Conservation (phyloP, 2,113 vertebrate species). For the Salvelinus fontinalis region DNA sequence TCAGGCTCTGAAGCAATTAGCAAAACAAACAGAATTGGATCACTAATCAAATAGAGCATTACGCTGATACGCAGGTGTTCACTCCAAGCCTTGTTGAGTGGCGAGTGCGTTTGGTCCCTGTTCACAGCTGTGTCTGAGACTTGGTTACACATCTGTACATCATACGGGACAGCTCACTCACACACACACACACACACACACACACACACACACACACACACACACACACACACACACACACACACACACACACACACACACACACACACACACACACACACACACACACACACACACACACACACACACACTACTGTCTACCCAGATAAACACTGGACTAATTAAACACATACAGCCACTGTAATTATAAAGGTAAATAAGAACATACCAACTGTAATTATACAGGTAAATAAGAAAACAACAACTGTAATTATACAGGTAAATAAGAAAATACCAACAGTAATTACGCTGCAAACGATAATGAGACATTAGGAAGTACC, state of each 20-base stretch:
- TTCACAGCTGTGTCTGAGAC: no score
- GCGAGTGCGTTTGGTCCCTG: no score
- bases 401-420: neutral
- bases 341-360: neutral
- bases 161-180: no score
- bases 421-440: no score
- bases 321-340: neutral
- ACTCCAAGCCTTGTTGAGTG: no score
- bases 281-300: slow-evolving; percentile 14
- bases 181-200: no score
- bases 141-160: no score
- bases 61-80: slow-evolving; percentile 61
- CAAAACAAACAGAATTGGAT: slow-evolving; percentile 63
- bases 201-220: no score
- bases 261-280: slow-evolving; percentile 14
- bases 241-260: no score
- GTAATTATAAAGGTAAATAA: neutral
- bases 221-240: no score
- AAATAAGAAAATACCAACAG: neutral
- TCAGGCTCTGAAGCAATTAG: slow-evolving; percentile 39
- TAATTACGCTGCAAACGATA: no score
- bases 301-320: slow-evolving; percentile 25
- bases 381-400: neutral
- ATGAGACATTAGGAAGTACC: no score
- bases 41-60: slow-evolving; percentile 59